A percentile compares a stretch with the other conserved stretches of the same genome.
phyloP scores from a whole-genome alignment of 2,113 vertebrate species.

The Channa argus region DNA sequence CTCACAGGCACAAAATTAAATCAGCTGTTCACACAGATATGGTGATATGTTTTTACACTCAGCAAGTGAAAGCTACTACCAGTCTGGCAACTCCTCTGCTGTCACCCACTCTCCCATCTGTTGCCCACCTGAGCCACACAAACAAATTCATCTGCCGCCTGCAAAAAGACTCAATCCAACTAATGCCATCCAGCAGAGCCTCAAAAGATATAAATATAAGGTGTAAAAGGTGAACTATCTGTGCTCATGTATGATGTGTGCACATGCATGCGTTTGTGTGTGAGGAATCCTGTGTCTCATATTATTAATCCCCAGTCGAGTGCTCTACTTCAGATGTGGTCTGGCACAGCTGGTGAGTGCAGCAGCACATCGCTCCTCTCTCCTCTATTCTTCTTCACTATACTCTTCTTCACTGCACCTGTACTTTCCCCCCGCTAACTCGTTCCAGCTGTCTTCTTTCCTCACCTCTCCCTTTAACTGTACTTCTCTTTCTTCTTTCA shows the following conservation, averaged over 20 bases:
- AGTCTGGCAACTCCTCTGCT: conserved; percentile 61
- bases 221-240: background rate
- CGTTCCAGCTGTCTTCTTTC: background rate
- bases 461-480: too few species aligned
- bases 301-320: conserved; percentile 22
- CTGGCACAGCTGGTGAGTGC: conserved; percentile 43
- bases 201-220: background rate
- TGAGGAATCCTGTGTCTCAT: conserved; percentile 8
- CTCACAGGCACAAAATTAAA: conserved; percentile 16
- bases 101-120: conserved; percentile 68
- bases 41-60: conserved; percentile 30
- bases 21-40: conserved; percentile 18
- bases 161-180: background rate
- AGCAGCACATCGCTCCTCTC: conserved; percentile 3
- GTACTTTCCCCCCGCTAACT: background rate
- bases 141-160: conserved; percentile 28
- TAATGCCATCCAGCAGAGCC: too few species aligned
- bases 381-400: background rate
- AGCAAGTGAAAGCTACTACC: conserved; percentile 46
- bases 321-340: conserved; percentile 12
- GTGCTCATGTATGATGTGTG: too few species aligned
- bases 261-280: background rate
- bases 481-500: too few species aligned
- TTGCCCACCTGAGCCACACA: conserved; percentile 60
- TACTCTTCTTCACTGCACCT: background rate